Evolutionary conservation across 2,797 vertebrate species (phyloP), one percentile per base, ranked within the genome.

Genomic region (Selene dorsalis): DNA sequence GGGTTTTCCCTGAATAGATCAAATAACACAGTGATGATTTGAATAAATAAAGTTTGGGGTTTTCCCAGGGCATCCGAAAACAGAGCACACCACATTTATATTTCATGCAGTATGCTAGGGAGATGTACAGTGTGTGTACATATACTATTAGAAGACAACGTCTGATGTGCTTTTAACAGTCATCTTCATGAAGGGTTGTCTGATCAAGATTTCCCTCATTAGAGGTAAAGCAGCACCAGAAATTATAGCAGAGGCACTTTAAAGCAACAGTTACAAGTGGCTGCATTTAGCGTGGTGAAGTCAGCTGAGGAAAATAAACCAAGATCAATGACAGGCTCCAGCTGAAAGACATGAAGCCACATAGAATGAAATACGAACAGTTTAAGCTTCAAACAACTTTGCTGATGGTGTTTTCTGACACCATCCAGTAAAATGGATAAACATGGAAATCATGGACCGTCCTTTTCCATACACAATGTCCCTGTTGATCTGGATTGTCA

Each of bases 41-140:
- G 73, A 87, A 91, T 84, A 87, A 82, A 82, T 82, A 85, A 82
- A 84, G 66, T 72, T 68, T 58, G 55, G 61, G 24, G 22, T 74
- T 69, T 71, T 67, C 76, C 71, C 24, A 20, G 64, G 55, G 67
- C 61, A 62, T 63, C 53, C 35, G 35, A 58, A 75, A 83, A 52
- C 45, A 28, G 24, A 87, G 68, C 55, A 24, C 58, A 76, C 3
- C 47, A 14, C 74, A 85, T 91, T 66, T 83, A 88, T 84, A 85
- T 87, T 85, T 82, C 55, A 87, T 84, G 65, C 59, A n/a, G 59
- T 20, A 13, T 38, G 70, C 56, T 48, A 32, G n/a, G 57, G 52
- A 20, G 60, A 62, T 74, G 32, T 59, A 53, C 18, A 4, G 24
- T 67, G 17, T 56, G 39, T 72, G 68, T 64, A 43, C 16, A 39